A percentile compares a stretch with the other conserved stretches of the same genome.
Evolutionary conservation across 2,888 invertebrate genomes (phyloP).

Genomic region (Caenorhabditis japonica): DNA sequence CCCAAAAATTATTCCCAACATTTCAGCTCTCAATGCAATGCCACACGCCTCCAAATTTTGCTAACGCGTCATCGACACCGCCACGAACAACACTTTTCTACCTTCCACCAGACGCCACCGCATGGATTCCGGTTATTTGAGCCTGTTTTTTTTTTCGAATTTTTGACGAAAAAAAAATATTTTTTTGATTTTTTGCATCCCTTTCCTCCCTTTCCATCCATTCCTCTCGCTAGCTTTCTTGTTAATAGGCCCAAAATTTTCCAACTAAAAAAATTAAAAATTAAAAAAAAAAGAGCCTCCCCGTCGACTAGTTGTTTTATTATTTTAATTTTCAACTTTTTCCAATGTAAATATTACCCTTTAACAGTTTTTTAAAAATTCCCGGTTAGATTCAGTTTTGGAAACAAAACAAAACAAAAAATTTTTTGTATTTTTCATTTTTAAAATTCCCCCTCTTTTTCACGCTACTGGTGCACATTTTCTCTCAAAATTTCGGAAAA

Average conservation of each 20-base stretch:
- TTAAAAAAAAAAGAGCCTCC: too few relatives aligned
- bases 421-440: constrained; percentile 5
- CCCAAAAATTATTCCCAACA: too few relatives aligned
- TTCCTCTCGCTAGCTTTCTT: constrained; percentile 12
- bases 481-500: constrained; percentile 7
- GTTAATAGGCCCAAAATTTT: too few relatives aligned
- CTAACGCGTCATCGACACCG: constrained; percentile 34
- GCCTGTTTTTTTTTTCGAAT: neutral
- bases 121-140: constrained; percentile 76
- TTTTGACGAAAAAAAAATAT: neutral
- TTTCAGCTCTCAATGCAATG: constrained; percentile 54
- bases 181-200: constrained; percentile 1
- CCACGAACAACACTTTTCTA: constrained; percentile 72
- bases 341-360: neutral
- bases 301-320: constrained; percentile 1
- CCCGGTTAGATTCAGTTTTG: neutral
- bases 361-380: too few relatives aligned
- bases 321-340: constrained; percentile 12
- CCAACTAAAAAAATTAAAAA: too few relatives aligned
- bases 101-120: constrained; percentile 71
- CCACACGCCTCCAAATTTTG: constrained; percentile 41
- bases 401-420: constrained; percentile 8
- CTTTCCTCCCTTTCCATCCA: neutral
- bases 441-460: constrained; percentile 10
- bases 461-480: constrained; percentile 45